Percentiles rank a stretch among this genome's conserved stretches.
Conservation (phyloP, 2,888 invertebrate species). For the Agriopis aurantiaria region DNA sequence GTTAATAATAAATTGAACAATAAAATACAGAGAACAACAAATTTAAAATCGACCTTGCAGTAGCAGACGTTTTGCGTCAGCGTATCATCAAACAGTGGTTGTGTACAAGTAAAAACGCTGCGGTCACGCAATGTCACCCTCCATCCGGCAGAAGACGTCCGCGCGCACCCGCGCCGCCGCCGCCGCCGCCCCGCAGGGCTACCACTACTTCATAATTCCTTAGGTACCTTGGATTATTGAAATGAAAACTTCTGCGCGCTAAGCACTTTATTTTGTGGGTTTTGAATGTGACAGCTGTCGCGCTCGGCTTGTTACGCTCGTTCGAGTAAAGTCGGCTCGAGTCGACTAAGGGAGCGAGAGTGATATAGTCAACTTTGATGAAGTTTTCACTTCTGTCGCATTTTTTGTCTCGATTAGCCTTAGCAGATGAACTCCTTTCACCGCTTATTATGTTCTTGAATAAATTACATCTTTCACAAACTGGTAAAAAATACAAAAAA, state of each 20-base stretch:
- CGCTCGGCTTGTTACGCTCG: too few relatives aligned
- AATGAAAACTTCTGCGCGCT: too few relatives aligned
- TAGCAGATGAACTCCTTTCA: neutral
- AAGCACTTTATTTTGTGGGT: too few relatives aligned
- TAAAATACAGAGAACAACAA: slow-evolving; percentile 37
- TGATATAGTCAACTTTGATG: too few relatives aligned
- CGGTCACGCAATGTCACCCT: slow-evolving; percentile 82
- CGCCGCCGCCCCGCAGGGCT: slow-evolving; percentile 40
- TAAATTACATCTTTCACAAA: neutral
- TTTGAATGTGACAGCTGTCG: too few relatives aligned
- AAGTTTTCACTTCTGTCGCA: too few relatives aligned
- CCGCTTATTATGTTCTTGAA: neutral
- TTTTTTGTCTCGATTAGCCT: neutral
- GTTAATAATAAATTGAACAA: slow-evolving; percentile 9
- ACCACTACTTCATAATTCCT: neutral
- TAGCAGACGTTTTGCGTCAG: slow-evolving; percentile 73
- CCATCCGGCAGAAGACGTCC: slow-evolving; percentile 71
- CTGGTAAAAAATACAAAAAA: neutral
- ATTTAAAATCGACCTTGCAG: slow-evolving; percentile 68
- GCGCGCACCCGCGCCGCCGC: slow-evolving; percentile 47
- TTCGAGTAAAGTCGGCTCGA: too few relatives aligned
- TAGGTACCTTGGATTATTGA: neutral
- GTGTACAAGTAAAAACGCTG: slow-evolving; percentile 66
- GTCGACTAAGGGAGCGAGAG: too few relatives aligned
- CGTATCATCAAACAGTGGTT: slow-evolving; percentile 69